phyloP scores from a whole-genome alignment of 2,797 vertebrate genomes.

The Gallinago solitaria region DNA sequence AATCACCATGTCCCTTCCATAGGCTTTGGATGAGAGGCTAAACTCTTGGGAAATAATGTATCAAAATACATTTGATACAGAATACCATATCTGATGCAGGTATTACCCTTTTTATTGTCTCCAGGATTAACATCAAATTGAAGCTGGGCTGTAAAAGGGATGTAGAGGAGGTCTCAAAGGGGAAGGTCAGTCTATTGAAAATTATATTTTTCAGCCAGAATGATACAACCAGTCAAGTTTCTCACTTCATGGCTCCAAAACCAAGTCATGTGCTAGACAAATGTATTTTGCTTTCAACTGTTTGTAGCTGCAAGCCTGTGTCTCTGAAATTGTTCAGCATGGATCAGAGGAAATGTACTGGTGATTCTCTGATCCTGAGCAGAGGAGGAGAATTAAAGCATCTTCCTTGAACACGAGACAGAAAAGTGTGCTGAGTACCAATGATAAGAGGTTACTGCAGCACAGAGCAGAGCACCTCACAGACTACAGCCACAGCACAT shows the following conservation, averaged over 20 bases:
- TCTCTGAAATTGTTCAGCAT: neutral
- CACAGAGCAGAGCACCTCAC: neutral
- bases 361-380: neutral
- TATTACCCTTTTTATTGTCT: neutral
- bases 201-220: neutral
- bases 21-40: neutral
- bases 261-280: neutral
- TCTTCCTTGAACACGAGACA: neutral
- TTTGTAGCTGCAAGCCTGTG: neutral
- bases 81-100: neutral
- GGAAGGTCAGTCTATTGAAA: neutral
- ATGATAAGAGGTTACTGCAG: neutral
- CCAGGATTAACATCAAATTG: neutral
- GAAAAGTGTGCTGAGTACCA: neutral
- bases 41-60: neutral
- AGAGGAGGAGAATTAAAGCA: neutral
- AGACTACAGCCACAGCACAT: neutral
- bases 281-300: neutral
- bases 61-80: neutral
- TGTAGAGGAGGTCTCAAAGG: neutral
- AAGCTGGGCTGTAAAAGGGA: neutral
- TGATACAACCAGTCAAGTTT: neutral
- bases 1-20: neutral
- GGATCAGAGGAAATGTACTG: neutral
- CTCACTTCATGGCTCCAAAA: neutral